phyloP scores from a whole-genome alignment of 2,797 vertebrate genomes.

The Varecia variegata region DNA sequence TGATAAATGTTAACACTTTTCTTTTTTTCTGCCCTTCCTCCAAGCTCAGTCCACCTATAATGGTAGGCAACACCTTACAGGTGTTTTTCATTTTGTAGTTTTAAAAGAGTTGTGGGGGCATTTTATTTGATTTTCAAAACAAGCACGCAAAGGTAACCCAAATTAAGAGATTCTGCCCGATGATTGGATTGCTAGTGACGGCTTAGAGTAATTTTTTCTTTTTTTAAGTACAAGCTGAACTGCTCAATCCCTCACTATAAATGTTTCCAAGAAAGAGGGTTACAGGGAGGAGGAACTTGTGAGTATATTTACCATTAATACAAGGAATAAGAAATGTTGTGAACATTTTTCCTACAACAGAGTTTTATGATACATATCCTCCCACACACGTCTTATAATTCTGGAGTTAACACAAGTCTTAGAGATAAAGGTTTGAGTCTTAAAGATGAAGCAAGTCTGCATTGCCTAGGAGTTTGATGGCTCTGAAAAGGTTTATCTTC shows the following conservation, averaged over 20 bases:
- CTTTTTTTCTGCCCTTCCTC: neutral
- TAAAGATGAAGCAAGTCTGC: neutral
- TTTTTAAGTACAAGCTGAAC: neutral
- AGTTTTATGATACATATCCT: neutral
- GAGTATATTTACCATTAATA: neutral
- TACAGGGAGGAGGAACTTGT: neutral
- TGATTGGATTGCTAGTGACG: neutral
- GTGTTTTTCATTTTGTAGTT: neutral
- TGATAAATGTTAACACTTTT: neutral
- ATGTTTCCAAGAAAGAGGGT: neutral
- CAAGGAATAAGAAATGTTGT: neutral
- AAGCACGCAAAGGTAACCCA: neutral
- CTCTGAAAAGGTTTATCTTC: neutral
- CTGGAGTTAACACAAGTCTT: neutral
- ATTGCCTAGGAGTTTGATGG: neutral
- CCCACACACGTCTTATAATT: neutral
- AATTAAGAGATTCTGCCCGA: neutral
- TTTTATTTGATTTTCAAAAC: neutral
- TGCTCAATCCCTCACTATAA: neutral
- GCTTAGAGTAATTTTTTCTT: neutral
- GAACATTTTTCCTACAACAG: neutral
- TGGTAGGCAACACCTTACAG: rapidly evolving
- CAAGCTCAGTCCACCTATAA: neutral
- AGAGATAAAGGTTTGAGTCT: neutral
- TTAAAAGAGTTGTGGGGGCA: neutral